Evolutionary conservation across 2,113 vertebrate genomes (phyloP).

Genomic region (Odontesthes bonariensis): DNA sequence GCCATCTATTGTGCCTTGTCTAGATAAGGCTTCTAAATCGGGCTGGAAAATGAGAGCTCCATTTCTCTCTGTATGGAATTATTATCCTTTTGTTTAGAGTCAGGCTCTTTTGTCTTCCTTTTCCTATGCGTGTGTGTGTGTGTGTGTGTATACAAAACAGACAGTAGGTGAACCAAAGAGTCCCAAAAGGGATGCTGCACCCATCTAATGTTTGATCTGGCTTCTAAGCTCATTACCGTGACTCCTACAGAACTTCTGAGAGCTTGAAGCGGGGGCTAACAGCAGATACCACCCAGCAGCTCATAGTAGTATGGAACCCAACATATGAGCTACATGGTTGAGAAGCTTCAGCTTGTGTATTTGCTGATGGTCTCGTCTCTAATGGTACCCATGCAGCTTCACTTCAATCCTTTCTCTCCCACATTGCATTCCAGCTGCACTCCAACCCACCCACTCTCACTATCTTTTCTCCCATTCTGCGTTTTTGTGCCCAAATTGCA

Average conservation of each 20-base stretch:
- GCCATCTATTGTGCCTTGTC: conserved; percentile 84
- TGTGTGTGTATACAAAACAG: conserved; percentile 49
- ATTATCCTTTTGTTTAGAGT: conserved; percentile 85
- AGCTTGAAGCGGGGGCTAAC: conserved; percentile 38
- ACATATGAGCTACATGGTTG: conserved; percentile 38
- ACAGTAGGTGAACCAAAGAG: conserved; percentile 61
- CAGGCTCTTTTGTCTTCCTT: conserved; percentile 81
- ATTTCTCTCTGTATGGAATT: conserved; percentile 84
- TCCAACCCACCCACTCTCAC: conserved; percentile 58
- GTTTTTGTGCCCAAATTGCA: conserved; percentile 83
- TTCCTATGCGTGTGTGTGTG: conserved; percentile 52
- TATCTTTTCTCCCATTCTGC: conserved; percentile 66
- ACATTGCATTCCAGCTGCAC: conserved; percentile 65
- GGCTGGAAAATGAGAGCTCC: conserved; percentile 80
- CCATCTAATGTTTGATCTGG: conserved; percentile 75
- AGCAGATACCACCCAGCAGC: conserved; percentile 67
- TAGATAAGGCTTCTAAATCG: conserved; percentile 85
- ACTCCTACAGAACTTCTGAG: conserved; percentile 66
- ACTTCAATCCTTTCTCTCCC: conserved; percentile 54
- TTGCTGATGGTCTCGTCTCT: conserved; percentile 52
- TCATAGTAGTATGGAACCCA: conserved; percentile 28
- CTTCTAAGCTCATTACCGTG: conserved; percentile 74
- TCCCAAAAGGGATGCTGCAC: conserved; percentile 64
- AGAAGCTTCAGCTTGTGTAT: conserved; percentile 40
- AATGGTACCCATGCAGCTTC: conserved; percentile 16